These are phyloP conservation scores for Chalcosyrphus nemorum DNA, from an alignment of 2,888 invertebrate genomes.

Conservation along the genomic window DNA sequence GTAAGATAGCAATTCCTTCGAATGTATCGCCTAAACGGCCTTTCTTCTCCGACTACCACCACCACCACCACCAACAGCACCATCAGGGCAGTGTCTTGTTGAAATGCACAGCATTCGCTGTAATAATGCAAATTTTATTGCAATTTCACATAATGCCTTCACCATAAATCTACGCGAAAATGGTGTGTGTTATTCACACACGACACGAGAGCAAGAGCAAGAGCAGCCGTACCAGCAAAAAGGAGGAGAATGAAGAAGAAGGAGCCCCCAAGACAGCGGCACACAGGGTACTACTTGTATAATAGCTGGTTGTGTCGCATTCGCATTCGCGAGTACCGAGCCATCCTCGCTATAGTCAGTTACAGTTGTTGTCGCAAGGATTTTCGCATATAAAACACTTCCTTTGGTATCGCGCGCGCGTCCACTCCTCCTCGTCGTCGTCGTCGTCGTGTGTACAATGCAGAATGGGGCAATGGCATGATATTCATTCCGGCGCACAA, in stretches of 20 bases:
- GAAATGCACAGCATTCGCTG: conserved; percentile 70
- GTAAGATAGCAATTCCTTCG: conserved; percentile 48
- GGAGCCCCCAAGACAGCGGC: conserved; percentile 42
- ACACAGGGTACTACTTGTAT: conserved; percentile 14
- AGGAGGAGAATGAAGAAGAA: no score
- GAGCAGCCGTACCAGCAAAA: conserved; percentile 5
- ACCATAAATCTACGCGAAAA: conserved; percentile 71
- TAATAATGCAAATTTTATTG: conserved; percentile 73
- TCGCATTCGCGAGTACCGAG: conserved; percentile 32
- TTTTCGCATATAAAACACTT: conserved; percentile 68
- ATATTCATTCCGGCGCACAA: conserved; percentile 49
- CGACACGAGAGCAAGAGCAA: conserved; percentile 62
- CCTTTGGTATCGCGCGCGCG: conserved; percentile 54
- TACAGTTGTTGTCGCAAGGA: conserved; percentile 66
- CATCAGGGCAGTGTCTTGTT: conserved; percentile 52
- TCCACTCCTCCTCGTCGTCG: conserved; percentile 27
- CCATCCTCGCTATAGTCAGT: conserved; percentile 42
- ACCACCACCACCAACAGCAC: conserved; percentile 2
- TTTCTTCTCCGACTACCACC: conserved; percentile 23
- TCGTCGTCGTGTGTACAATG: not conserved
- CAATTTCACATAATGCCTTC: conserved; percentile 69
- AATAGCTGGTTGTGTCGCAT: conserved; percentile 16
- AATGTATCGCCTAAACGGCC: conserved; percentile 36
- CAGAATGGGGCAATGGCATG: conserved; percentile 64
- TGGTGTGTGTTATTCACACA: conserved; percentile 72